These are phyloP conservation scores for Zhuqinia jingwanae DNA, from an alignment of 2,888 invertebrate genomes.

Conservation along the genomic window DNA sequence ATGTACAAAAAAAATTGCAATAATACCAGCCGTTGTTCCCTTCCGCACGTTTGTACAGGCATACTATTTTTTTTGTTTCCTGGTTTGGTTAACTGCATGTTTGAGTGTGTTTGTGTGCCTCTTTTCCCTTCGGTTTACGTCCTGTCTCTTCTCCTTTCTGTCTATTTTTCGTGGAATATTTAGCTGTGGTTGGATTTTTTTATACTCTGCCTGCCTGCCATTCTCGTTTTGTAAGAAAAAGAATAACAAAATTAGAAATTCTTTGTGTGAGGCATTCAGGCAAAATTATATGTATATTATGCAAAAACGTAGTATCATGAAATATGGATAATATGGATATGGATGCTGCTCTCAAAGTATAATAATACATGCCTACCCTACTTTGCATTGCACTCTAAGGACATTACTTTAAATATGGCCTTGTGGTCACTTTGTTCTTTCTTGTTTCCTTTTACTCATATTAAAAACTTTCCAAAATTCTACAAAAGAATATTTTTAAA, in stretches of 20 bases:
- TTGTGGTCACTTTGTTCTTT: constrained; percentile 20
- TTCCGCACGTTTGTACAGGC: too few species aligned
- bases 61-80: too few species aligned
- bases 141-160: constrained; percentile 8
- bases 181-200: constrained; percentile 14
- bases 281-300: constrained; percentile 10
- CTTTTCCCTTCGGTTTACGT: constrained; percentile 16
- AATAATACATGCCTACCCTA: too few species aligned
- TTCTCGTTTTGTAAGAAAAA: too few species aligned
- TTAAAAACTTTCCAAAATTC: background rate
- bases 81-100: constrained; percentile 4
- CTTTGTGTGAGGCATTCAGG: constrained; percentile 16
- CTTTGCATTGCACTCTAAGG: background rate
- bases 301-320: constrained; percentile 23
- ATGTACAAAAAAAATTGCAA: too few species aligned
- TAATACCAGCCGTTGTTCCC: too few species aligned
- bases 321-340: constrained; percentile 29
- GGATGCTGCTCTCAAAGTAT: background rate
- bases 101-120: too few species aligned
- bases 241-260: constrained; percentile 22
- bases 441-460: background rate
- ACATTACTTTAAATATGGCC: background rate
- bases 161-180: too few species aligned
- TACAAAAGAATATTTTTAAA: background rate
- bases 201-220: too few species aligned